Conservation (phyloP, 2,797 vertebrate species). For the Salmo trutta region DNA sequence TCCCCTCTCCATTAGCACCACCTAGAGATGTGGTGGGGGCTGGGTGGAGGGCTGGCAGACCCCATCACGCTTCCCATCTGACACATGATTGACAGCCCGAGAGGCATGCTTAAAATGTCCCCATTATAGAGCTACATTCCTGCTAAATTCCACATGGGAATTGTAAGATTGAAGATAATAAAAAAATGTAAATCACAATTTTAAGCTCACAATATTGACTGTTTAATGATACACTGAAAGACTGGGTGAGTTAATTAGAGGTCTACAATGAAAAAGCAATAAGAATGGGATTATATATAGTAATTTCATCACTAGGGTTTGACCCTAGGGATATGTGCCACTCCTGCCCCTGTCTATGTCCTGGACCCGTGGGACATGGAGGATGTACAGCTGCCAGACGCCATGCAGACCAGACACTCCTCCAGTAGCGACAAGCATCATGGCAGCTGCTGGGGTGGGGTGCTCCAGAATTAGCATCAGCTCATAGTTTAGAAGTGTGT, state of each 20-base stretch:
- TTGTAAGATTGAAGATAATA: conserved; percentile 41
- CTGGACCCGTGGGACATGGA: conserved; percentile 39
- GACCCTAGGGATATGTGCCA: conserved; percentile 22
- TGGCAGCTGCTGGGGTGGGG: conserved; percentile 72
- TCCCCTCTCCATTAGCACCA: conserved; percentile 34
- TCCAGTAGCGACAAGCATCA: conserved; percentile 51
- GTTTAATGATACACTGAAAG: conserved; percentile 10
- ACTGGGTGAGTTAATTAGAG: conserved; percentile 29
- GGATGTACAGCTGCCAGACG: conserved; percentile 70
- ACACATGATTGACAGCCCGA: conserved; percentile 34
- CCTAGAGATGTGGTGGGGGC: conserved; percentile 1
- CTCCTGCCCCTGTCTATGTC: conserved; percentile 25
- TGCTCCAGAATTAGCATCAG: conserved; percentile 68
- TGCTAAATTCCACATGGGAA: conserved; percentile 28
- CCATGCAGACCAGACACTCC: conserved; percentile 69
- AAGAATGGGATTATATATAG: conserved; percentile 27
- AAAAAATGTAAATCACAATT: conserved; percentile 31
- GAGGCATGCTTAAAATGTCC: conserved; percentile 27
- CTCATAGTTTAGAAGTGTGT: conserved; percentile 71
- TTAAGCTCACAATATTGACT: conserved; percentile 50
- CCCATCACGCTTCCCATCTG: conserved; percentile 6
- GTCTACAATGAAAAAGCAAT: conserved; percentile 43
- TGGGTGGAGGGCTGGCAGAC: conserved; percentile 12
- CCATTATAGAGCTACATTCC: conserved; percentile 34
- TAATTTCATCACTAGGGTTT: conserved; percentile 54